Percentiles rank a stretch among this genome's conserved stretches.
Conservation (phyloP, 2,113 vertebrate genomes). For the Mustelus asterias region DNA sequence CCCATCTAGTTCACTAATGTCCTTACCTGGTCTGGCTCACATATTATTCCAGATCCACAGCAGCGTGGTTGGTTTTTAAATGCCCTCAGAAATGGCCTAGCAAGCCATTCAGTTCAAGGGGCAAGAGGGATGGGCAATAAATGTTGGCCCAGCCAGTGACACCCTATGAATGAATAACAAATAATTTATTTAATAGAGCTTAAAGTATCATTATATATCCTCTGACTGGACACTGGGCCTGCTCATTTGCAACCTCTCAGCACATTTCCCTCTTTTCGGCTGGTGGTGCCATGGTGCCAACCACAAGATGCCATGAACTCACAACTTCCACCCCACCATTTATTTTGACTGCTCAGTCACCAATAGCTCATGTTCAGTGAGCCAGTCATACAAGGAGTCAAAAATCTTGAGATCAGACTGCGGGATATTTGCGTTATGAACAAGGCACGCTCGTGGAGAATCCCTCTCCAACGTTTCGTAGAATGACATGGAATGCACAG, state of each 20-base stretch:
- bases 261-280: not conserved
- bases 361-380: not conserved
- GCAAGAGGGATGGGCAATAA: no score
- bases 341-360: not conserved
- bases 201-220: not conserved
- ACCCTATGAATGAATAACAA: no score
- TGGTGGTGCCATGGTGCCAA: not conserved
- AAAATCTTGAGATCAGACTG: not conserved
- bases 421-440: not conserved
- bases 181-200: not conserved
- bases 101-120: no score
- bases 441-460: not conserved
- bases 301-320: not conserved
- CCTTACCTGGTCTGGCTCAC: no score
- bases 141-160: no score
- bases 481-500: not conserved
- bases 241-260: not conserved
- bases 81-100: no score
- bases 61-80: no score
- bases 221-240: not conserved
- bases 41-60: no score
- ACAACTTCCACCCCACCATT: not conserved
- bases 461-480: not conserved
- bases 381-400: not conserved
- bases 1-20: no score